Base-by-base conservation (phyloP, 2,888 invertebrate species). In the Rhaphigaster nebulosa region DNA sequence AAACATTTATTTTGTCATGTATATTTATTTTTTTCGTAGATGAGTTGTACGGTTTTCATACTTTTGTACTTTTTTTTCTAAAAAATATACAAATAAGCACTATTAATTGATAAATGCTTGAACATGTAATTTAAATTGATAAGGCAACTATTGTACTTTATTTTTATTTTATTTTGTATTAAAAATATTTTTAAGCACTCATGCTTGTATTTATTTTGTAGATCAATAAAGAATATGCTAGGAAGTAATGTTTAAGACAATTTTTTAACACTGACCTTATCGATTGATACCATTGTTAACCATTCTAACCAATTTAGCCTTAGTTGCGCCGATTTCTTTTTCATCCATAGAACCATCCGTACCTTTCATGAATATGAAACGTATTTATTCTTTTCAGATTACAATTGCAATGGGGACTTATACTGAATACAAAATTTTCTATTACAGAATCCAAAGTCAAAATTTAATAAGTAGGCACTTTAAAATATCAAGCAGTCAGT, bases 1-100 rank as follows among this genome's bases (percentile, higher is more conserved):
- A 80, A 80, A 80, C 41, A 80, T 80, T 80, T 80, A 41, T 80
- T 80, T 80, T 41, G 65, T 65, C 38, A 80, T 80, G 80, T 80
- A 80, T 41, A 80, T 80, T 80, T 80, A 26, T 80, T 38, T 80
- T 80, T 80, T 41, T 45, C 80, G 45, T 80, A 80, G 80, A 41
- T 80, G 45, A 45, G 41, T 80, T 80, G 41, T 80, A 80, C 65
- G 65, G 65, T 80, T 80, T 80, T 41, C 45, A 80, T 38, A 80
- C 8, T 34, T 80, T 41, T 80, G 41, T 80, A 41, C 10, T 34
- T 38, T 26, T 76, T 60, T 60, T 23, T 65, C 15, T 18, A 15
- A 65, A 18, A 15, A 65, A 80, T 41, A 26, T 80, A 41, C 26
- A 41, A 23, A 80, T 41, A 80, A 80, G 80, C 80, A 80, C 80